Conservation (phyloP, 2,888 invertebrate genomes). For the Chamaedrilus cognettii region DNA sequence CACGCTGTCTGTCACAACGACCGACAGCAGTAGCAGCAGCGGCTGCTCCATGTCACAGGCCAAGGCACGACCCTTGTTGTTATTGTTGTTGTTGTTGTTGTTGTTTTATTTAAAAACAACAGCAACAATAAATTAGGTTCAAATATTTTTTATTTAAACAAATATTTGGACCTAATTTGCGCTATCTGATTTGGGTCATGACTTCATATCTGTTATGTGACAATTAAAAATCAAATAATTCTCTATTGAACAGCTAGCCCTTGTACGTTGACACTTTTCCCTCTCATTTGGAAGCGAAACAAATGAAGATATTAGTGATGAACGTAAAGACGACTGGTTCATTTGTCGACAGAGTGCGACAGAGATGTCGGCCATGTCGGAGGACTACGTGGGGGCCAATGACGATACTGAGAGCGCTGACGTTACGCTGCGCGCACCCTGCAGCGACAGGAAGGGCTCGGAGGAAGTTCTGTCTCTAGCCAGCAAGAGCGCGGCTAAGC, state of each 20-base stretch:
- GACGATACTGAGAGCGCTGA: not conserved
- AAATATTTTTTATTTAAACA: too few species aligned
- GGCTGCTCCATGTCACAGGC: slow-evolving; percentile 24
- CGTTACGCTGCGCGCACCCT: not conserved
- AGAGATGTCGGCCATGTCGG: slow-evolving; percentile 8
- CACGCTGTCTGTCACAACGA: slow-evolving; percentile 60
- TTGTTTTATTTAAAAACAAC: not conserved
- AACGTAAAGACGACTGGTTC: not conserved
- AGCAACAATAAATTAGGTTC: too few species aligned
- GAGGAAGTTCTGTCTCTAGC: not conserved
- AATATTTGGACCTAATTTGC: too few species aligned
- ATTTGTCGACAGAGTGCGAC: slow-evolving; percentile 10
- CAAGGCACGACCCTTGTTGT: slow-evolving; percentile 20
- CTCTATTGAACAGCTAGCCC: too few species aligned
- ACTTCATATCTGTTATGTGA: too few species aligned
- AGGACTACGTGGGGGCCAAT: not conserved
- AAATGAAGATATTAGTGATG: too few species aligned
- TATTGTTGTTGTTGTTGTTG: not conserved
- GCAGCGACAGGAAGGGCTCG: not conserved
- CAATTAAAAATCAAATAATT: too few species aligned
- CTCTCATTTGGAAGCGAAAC: too few species aligned
- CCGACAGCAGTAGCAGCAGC: slow-evolving; percentile 80
- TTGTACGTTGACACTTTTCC: too few species aligned
- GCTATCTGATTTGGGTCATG: too few species aligned
- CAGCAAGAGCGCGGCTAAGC: not conserved